Evolutionary conservation across 2,113 vertebrate genomes (phyloP).

Genomic region (Pandion haliaetus): DNA sequence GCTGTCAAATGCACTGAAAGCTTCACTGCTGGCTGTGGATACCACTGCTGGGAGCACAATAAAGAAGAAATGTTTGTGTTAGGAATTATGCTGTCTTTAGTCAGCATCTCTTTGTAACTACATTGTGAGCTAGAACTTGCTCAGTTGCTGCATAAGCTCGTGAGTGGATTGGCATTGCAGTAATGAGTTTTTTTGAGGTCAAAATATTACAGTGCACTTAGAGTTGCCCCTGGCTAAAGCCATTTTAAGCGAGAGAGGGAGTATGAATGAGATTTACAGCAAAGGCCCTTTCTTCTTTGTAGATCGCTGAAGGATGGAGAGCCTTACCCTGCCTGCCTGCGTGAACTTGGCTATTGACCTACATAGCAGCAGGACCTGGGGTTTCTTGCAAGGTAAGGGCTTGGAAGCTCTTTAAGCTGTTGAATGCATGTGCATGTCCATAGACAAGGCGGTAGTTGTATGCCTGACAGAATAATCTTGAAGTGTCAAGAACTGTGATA

Average conservation of each 20-base stretch:
- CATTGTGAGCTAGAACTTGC: not conserved
- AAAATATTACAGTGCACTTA: not conserved
- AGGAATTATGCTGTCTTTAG: not conserved
- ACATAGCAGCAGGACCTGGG: not conserved
- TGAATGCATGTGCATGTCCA: accelerated
- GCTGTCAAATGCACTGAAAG: not conserved
- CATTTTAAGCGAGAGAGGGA: not conserved
- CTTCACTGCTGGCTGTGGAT: not conserved
- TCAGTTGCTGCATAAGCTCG: not conserved
- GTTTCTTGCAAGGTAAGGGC: not conserved
- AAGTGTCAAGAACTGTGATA: not conserved
- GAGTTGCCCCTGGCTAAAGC: not conserved
- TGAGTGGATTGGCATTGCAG: not conserved
- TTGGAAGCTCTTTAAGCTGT: not conserved
- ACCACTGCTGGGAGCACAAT: not conserved
- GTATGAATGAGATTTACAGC: not conserved
- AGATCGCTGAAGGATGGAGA: not conserved
- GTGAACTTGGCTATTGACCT: not conserved
- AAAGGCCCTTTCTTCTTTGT: not conserved
- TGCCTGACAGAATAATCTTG: not conserved
- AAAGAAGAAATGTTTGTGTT: not conserved
- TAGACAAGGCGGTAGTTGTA: not conserved
- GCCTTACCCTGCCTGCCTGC: not conserved
- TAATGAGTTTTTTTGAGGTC: not conserved
- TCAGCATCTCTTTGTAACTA: not conserved